A percentile compares a stretch with the other conserved stretches of the same genome.
Evolutionary conservation across 2,797 vertebrate genomes (phyloP).

Genomic region (Falco berigora): DNA sequence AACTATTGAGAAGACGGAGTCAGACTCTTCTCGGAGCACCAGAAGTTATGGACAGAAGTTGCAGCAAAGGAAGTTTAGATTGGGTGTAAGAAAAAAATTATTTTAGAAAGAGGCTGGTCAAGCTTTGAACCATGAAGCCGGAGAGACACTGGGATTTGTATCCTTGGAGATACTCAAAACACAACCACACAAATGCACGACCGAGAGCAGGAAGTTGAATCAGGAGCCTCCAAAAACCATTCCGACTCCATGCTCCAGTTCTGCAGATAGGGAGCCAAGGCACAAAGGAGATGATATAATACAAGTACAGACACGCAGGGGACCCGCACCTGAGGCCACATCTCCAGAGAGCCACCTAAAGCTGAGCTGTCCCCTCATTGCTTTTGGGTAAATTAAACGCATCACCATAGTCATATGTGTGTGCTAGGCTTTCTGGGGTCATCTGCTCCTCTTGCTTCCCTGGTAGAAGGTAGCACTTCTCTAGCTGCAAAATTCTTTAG

Average conservation of each 20-base stretch:
- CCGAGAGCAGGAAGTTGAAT: background rate
- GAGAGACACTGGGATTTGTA: background rate
- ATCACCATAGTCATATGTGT: accelerated
- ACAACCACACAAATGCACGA: background rate
- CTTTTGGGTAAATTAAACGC: background rate
- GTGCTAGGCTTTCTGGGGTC: background rate
- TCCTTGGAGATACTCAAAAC: background rate
- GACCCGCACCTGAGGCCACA: background rate
- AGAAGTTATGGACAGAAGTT: background rate
- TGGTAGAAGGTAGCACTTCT: background rate
- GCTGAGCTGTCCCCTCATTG: background rate
- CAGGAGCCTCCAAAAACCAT: background rate
- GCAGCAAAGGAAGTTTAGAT: background rate
- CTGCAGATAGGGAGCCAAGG: background rate
- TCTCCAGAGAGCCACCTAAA: background rate
- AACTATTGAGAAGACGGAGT: background rate
- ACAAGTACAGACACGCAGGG: background rate
- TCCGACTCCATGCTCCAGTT: background rate
- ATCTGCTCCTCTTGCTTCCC: background rate
- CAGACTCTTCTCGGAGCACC: background rate
- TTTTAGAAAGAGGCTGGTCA: background rate
- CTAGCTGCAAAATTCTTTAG: background rate
- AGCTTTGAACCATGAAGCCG: background rate
- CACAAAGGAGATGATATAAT: background rate
- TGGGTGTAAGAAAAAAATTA: background rate